Percentiles rank a stretch among this genome's conserved stretches.
Evolutionary conservation across 2,113 vertebrate genomes (phyloP).

Genomic region (Saguinus imperator): DNA sequence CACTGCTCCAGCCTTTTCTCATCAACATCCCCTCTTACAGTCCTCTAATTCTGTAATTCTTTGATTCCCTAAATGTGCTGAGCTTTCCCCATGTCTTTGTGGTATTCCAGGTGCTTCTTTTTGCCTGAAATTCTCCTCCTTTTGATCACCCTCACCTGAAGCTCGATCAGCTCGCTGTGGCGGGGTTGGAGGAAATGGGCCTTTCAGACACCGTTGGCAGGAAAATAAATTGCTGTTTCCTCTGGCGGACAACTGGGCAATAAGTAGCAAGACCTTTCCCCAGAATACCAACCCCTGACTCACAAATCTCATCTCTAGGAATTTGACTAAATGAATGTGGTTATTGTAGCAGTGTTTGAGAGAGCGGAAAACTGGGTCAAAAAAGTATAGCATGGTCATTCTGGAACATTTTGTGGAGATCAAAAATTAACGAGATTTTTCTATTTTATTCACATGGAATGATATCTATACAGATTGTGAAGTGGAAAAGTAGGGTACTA

Average conservation of each 20-base stretch:
- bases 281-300: not conserved
- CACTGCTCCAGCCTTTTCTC: too few relatives aligned
- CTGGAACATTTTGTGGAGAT: not conserved
- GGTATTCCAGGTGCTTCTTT: not conserved
- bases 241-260: not conserved
- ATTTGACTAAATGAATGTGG: not conserved
- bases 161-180: not conserved
- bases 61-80: not conserved
- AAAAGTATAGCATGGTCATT: not conserved
- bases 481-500: not conserved
- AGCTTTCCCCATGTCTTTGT: not conserved
- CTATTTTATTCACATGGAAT: not conserved
- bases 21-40: not conserved
- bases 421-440: not conserved
- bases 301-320: not conserved
- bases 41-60: not conserved
- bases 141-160: not conserved
- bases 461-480: not conserved
- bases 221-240: too few relatives aligned
- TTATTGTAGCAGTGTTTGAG: not conserved
- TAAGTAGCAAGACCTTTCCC: not conserved
- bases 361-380: not conserved
- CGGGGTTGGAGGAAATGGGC: not conserved
- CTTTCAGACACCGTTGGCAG: not conserved
- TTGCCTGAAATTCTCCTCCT: not conserved